Evolutionary conservation across 2,888 invertebrate genomes (phyloP).

Genomic region (Clistopyga incitator): DNA sequence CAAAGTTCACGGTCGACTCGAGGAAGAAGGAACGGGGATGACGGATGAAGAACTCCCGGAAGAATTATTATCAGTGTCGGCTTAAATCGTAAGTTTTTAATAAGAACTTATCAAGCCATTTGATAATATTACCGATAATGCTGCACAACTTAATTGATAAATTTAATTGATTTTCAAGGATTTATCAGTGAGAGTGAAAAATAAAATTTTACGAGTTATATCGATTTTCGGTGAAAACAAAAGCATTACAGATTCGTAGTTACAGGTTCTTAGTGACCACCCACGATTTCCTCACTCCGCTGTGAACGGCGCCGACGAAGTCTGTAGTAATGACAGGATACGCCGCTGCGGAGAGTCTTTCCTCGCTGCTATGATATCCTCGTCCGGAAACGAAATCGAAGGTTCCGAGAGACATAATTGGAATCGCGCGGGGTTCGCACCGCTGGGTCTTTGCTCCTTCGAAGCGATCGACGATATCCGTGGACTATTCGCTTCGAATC

Average conservation of each 20-base stretch:
- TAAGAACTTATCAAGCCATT: constrained; percentile 18
- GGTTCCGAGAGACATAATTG: constrained; percentile 54
- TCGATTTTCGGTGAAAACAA: not conserved
- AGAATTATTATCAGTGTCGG: constrained; percentile 58
- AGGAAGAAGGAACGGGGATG: constrained; percentile 17
- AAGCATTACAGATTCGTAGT: constrained; percentile 7
- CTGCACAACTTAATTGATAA: not conserved
- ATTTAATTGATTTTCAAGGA: not conserved
- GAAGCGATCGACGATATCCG: constrained; percentile 42
- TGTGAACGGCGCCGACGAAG: constrained; percentile 20
- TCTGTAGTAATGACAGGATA: constrained; percentile 52
- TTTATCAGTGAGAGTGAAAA: not conserved
- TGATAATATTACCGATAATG: constrained; percentile 24
- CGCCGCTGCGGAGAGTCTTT: constrained; percentile 22
- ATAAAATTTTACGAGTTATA: not conserved
- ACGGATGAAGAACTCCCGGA: constrained; percentile 40
- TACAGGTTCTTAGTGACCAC: constrained; percentile 34
- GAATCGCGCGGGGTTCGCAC: constrained; percentile 21
- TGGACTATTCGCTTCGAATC: constrained; percentile 27
- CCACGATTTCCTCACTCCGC: constrained; percentile 17
- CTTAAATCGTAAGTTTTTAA: constrained; percentile 43
- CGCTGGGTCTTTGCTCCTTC: constrained; percentile 25
- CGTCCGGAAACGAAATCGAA: constrained; percentile 62
- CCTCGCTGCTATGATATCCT: not conserved
- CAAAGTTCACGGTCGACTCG: constrained; percentile 64